Evolutionary conservation across 2,113 vertebrate species (phyloP).

Genomic region (Mormyrus iriodes): DNA sequence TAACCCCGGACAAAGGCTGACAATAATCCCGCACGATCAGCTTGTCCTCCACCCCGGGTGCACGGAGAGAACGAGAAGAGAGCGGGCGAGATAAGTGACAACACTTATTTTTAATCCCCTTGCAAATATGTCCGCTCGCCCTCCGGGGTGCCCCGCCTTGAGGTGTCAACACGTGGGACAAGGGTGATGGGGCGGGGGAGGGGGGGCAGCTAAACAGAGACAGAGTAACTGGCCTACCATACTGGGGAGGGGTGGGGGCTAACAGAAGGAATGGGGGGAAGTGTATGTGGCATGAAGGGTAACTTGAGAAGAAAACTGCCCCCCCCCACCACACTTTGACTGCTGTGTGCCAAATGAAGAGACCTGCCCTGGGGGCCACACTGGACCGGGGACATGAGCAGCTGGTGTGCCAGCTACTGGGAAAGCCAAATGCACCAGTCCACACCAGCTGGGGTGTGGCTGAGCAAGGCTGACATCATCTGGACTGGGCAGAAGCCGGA

Average conservation of each 20-base stretch:
- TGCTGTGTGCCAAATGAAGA: neutral
- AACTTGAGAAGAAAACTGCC: neutral
- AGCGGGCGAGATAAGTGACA: neutral
- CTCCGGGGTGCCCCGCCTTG: neutral
- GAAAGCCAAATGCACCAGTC: neutral
- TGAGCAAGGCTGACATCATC: constrained; percentile 1
- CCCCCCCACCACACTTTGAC: neutral
- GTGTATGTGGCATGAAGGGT: neutral
- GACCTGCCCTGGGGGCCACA: neutral
- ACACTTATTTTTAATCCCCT: neutral
- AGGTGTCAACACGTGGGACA: neutral
- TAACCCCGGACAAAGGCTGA: constrained; percentile 31
- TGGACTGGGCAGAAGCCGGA: neutral
- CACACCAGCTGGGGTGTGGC: neutral
- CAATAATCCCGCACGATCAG: constrained; percentile 25
- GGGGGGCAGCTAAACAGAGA: neutral
- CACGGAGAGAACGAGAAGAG: neutral
- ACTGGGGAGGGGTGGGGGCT: neutral
- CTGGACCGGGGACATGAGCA: neutral
- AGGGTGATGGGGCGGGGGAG: neutral
- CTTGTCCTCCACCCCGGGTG: neutral
- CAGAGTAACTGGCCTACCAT: neutral
- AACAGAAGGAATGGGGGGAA: neutral
- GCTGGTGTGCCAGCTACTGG: neutral
- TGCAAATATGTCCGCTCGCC: neutral